Evolutionary conservation across 2,888 invertebrate species (phyloP), one percentile per base, ranked within the genome.

Genomic region (Branchinecta sandiegonensis): DNA sequence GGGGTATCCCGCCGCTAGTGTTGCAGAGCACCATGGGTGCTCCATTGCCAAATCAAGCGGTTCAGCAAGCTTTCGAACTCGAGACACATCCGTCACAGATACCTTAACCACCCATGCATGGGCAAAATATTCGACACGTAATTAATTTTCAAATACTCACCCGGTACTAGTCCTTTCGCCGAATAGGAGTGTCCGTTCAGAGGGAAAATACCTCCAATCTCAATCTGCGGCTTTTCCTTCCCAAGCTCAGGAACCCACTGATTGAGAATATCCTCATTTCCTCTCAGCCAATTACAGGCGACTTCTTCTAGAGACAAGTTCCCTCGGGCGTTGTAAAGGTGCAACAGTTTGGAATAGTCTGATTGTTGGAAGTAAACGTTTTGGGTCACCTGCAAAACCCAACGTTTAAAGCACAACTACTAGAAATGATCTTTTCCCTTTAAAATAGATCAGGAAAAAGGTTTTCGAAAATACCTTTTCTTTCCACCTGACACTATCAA

Each of bases 141-240:
- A 37, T 37, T 37, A 37, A 37, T 37, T 37, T 37, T 37, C 37
- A 37, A 37, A 37, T 6, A 70, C 76, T 71, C 72, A 81, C 81
- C 81, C 70, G 79, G 76, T 0, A 82, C 79, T 47, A 86, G 82
- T 1, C 85, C 83, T 65, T 80, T 80, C 2, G 84, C 85, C 2
- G 80, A 81, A 75, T 84, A 84, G 10, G 81, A 80, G 0, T 80
- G 78, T 1, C 84, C 84, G 23, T 79, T 80, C 71, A 87, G 78
- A 0, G 89, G 88, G 75, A 89, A 87, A 73, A 87, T 85, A 1
- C 87, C 87, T 23, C 85, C 86, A 50, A 87, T 82, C 73, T 80
- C 81, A 11, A 87, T 77, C 23, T 75, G 76, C 12, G 77, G 77
- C 73, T 79, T 76, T 46, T 78, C 73, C 7, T 74, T 73, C 46